Evolutionary conservation across 2,113 vertebrate species (phyloP).

Genomic region (Passer montanus): DNA sequence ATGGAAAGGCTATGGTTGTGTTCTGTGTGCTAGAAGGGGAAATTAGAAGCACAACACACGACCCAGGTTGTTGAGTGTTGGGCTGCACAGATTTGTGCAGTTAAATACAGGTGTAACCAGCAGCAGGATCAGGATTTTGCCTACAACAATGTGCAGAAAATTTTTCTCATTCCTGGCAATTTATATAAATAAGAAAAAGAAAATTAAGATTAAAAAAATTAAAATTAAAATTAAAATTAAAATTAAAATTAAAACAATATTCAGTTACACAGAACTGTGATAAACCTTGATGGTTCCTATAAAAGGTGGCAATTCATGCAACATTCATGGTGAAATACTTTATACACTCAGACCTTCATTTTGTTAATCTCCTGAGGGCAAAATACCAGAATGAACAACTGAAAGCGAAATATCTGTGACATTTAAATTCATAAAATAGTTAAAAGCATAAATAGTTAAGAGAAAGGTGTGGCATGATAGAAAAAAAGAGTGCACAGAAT

Average conservation of each 20-base stretch:
- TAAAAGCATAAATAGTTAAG: neutral
- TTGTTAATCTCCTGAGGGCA: neutral
- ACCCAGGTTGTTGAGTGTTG: neutral
- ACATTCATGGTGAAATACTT: neutral
- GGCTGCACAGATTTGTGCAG: too few relatives aligned
- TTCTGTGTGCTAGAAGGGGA: neutral
- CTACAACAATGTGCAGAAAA: neutral
- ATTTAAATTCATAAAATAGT: neutral
- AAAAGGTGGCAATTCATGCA: neutral
- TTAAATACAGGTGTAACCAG: neutral
- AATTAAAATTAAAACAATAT: neutral
- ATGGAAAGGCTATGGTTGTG: neutral
- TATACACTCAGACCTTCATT: neutral
- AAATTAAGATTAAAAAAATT: neutral
- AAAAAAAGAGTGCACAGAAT: neutral
- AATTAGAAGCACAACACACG: neutral
- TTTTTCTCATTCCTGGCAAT: neutral
- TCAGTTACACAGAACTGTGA: neutral
- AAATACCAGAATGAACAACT: neutral
- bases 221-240: neutral
- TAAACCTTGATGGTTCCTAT: neutral
- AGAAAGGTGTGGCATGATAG: neutral
- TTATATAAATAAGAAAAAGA: neutral
- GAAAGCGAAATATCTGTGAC: neutral
- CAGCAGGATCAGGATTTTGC: neutral